Percentiles rank a stretch among this genome's conserved stretches.
These are phyloP conservation scores for Huso huso DNA, from an alignment of 2,797 vertebrate genomes.

Conservation along the genomic window DNA sequence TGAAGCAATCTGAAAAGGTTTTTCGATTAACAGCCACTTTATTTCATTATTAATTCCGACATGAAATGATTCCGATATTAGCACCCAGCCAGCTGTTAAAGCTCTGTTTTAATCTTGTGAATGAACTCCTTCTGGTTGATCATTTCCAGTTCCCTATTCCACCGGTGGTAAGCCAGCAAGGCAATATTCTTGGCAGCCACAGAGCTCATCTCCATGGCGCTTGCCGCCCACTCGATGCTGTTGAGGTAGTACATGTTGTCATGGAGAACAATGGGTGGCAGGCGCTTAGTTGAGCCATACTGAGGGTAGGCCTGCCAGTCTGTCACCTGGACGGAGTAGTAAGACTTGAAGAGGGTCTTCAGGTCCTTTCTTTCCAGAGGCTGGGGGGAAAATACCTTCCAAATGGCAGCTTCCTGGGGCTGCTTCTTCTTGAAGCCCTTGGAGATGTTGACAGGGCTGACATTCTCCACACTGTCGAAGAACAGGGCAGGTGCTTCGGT, in stretches of 20 bases:
- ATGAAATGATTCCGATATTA: conserved; percentile 15
- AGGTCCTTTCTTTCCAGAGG: conserved; percentile 76
- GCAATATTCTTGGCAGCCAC: conserved; percentile 94
- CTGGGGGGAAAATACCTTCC: conserved; percentile 81
- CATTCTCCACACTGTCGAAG: conserved; percentile 80
- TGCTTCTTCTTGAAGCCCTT: conserved; percentile 80
- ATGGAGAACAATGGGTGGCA: conserved; percentile 77
- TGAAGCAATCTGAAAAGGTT: too few species aligned
- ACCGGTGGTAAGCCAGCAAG: conserved; percentile 86
- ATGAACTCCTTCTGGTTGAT: conserved; percentile 93
- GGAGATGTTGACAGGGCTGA: conserved; percentile 87
- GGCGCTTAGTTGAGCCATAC: conserved; percentile 60
- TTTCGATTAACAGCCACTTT: too few species aligned
- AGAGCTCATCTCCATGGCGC: conserved; percentile 88
- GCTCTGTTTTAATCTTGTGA: conserved; percentile 94
- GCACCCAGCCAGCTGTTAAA: conserved; percentile 54
- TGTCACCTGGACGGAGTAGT: conserved; percentile 88
- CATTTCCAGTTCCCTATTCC: conserved; percentile 85
- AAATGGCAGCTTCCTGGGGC: conserved; percentile 87
- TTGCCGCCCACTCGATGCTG: conserved; percentile 85
- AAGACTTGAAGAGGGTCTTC: conserved; percentile 92
- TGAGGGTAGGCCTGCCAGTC: conserved; percentile 83
- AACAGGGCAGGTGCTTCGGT: conserved; percentile 71
- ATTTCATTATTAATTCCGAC: conserved; percentile 6
- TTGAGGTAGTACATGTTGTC: conserved; percentile 89